Evolutionary conservation across 2,888 invertebrate genomes (phyloP).

Genomic region (Cylindroiulus punctatus): DNA sequence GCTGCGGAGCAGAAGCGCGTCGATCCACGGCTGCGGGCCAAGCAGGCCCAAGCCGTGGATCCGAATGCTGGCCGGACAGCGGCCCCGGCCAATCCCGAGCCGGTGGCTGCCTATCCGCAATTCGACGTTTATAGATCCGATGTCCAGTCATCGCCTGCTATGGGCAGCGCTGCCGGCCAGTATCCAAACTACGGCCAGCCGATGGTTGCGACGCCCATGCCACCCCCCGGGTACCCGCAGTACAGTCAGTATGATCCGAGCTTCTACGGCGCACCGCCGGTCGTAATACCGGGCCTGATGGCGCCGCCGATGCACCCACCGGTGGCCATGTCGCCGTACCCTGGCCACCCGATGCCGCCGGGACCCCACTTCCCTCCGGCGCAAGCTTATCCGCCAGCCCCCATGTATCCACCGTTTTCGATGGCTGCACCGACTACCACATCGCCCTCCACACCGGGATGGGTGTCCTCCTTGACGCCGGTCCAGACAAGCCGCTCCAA

Average conservation of each 20-base stretch:
- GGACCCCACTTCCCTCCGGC: background rate
- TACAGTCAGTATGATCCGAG: background rate
- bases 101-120: background rate
- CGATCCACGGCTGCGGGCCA: background rate
- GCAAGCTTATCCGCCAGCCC: background rate
- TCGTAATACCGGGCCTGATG: background rate
- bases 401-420: background rate
- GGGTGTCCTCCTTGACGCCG: background rate
- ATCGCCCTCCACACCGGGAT: background rate
- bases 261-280: background rate
- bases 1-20: background rate
- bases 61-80: background rate
- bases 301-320: background rate
- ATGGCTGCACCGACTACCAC: background rate
- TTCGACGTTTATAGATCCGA: background rate
- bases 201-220: background rate
- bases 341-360: background rate
- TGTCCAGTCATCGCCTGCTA: background rate
- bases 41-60: background rate
- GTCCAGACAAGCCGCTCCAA: background rate
- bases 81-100: background rate
- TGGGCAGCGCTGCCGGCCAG: background rate
- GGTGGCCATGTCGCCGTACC: background rate
- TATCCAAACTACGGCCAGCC: background rate
- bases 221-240: background rate